Percentiles rank a stretch among this genome's conserved stretches.
Evolutionary conservation across 2,888 invertebrate species (phyloP).

Genomic region (Scelioninae gen. 2): DNA sequence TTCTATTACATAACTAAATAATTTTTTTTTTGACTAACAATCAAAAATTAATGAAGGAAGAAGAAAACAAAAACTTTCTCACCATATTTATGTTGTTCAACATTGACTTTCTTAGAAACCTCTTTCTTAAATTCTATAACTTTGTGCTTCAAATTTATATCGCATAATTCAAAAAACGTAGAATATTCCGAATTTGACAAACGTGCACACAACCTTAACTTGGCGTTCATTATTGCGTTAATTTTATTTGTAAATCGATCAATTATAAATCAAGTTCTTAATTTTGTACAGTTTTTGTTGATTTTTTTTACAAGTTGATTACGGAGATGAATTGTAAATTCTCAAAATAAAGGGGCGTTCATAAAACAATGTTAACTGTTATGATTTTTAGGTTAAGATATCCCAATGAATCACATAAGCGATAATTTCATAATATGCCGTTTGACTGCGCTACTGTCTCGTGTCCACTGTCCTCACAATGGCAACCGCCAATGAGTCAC

Average conservation of each 20-base stretch:
- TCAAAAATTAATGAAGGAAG: too few relatives aligned
- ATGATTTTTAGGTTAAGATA: too few relatives aligned
- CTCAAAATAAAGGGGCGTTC: too few relatives aligned
- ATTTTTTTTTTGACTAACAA: too few relatives aligned
- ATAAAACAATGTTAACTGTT: too few relatives aligned
- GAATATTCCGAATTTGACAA: slow-evolving; percentile 76
- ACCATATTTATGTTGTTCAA: slow-evolving; percentile 79
- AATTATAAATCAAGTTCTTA: not conserved
- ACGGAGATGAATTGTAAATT: too few relatives aligned
- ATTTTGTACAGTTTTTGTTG: slow-evolving; percentile 4
- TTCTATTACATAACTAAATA: not conserved
- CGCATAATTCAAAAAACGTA: slow-evolving; percentile 78
- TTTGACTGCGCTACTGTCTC: too few relatives aligned
- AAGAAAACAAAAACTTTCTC: slow-evolving; percentile 55
- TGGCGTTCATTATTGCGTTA: slow-evolving; percentile 62
- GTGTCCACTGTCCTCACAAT: too few relatives aligned
- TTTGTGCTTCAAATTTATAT: slow-evolving; percentile 80
- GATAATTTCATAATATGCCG: too few relatives aligned
- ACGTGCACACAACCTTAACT: slow-evolving; percentile 76
- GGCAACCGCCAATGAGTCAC: too few relatives aligned
- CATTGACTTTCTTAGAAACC: slow-evolving; percentile 78
- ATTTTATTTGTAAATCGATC: not conserved
- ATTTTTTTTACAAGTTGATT: not conserved
- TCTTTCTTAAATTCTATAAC: slow-evolving; percentile 79
- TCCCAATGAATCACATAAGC: too few relatives aligned